Percentiles rank a stretch among this genome's conserved stretches.
Conservation (phyloP, 2,113 vertebrate genomes). For the Alligator mississippiensis region DNA sequence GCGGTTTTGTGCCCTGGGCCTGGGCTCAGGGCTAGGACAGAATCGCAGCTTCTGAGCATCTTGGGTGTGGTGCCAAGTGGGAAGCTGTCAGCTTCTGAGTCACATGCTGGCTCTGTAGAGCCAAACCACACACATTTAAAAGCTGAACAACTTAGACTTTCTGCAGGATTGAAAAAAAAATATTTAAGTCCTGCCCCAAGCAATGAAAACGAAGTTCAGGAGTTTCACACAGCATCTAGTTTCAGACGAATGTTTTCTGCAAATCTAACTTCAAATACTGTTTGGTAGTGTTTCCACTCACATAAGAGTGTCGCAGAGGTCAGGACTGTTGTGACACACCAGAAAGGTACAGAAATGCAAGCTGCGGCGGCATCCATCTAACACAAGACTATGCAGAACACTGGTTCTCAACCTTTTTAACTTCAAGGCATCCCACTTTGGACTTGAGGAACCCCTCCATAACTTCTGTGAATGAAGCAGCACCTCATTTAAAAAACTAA, state of each 20-base stretch:
- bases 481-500: too few species aligned
- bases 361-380: accelerated
- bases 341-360: accelerated
- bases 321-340: not conserved
- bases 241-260: constrained; percentile 61
- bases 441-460: too few species aligned
- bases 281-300: not conserved
- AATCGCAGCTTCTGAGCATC: not conserved
- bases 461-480: too few species aligned
- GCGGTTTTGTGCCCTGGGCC: accelerated
- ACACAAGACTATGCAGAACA: not conserved
- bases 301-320: accelerated
- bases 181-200: not conserved
- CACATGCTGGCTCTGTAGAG: not conserved
- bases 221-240: constrained; percentile 65
- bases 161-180: not conserved
- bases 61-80: not conserved
- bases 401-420: too few species aligned
- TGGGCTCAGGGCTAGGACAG: accelerated
- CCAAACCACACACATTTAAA: not conserved
- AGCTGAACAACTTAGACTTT: not conserved
- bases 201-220: constrained; percentile 21
- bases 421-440: too few species aligned
- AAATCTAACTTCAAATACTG: constrained; percentile 41
- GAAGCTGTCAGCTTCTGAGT: not conserved